Evolutionary conservation across 2,888 invertebrate genomes (phyloP), one percentile per base, ranked within the genome.

Genomic region (Drosophila buzzatii): DNA sequence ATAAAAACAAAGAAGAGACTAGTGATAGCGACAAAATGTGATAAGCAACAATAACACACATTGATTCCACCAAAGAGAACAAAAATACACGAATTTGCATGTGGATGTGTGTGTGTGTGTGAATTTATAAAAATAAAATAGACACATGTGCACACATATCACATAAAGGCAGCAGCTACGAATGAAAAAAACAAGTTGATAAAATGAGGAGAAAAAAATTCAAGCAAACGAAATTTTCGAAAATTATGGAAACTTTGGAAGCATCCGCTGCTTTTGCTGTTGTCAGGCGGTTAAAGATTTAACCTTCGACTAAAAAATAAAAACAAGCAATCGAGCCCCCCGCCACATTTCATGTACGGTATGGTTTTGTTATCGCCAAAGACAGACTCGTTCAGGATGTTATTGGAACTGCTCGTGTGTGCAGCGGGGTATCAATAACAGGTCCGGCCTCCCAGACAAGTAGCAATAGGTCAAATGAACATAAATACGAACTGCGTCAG

Each of bases 101-200:
- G 27, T 27, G 6, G 23, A 23, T 58, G 14, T 59, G 27, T 60
- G 42, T 52, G 18, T 61, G 47, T 60, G 35, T 62, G 12, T 49
- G 39, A 47, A 35, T 49, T 23, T 83, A 85, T 70, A 85, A 74
- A 88, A 71, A 85, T 79, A 90, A 87, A 75, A 68, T 70, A 71
- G 79, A 73, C 87, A 87, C 70, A 84, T 82, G 87, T 70, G 52
- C 35, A 33, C 61, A 27, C 49, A 75, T 42, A 64, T 49, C 42
- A 33, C 27, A 41, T 10, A 41, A 23, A 45, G 18, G 58, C 65
- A 61, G 53, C 49, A 42, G 58, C 60, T 51, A 12, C 42, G 39
- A 61, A 59, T 62, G n/a, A 23, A 27, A 60, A 73, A 86, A 76
- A 76, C 74, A 86, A 76, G 85, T 75, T 86, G 81, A 89, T 83